Evolutionary conservation across 2,888 invertebrate species (phyloP), one percentile per base, ranked within the genome.

Genomic region (Ommatoiulus sabulosus): DNA sequence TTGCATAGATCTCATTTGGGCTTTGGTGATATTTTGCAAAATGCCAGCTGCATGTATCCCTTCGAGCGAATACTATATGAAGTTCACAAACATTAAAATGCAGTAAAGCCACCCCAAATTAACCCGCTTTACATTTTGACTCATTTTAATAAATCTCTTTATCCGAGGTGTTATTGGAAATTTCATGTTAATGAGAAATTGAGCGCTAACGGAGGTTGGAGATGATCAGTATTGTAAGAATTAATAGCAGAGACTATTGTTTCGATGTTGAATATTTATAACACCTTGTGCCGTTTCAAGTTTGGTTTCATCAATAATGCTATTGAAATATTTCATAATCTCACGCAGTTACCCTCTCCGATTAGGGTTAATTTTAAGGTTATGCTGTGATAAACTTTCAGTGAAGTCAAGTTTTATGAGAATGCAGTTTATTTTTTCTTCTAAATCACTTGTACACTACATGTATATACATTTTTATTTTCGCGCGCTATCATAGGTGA

Each of bases 1-100:
- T 72, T 72, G 72, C 72, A 24, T 72, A 72, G 24, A 24, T 20
- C 72, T 20, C 72, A 24, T 72, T 72, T 72, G 20, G 8, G 20
- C 24, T 10, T n/a, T 72, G 72, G 20, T 72, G 72, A 72, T 72
- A 72, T 72, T 72, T 72, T 72, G 72, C 72, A 72, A 24, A 72
- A 72, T 24, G 8, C n/a, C 72, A 20, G 24, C 24, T 24, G 72
- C 72, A 72, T 24, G 24, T 12, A n/a, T 72, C 72, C 20, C 72
- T 72, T 24, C 8, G 24, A 24, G 10, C 72, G 6, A 8, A 6
- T 72, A 7, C 20, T 72, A 6, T 52, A 24, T 24, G 24, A 20
- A 72, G 52, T 12, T 72, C 8, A 2, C 72, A 20, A 8, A 0
- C 20, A 72, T 63, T 72, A 72, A 72, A 72, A 72, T 72, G 72